Conservation (phyloP, 2,888 invertebrate genomes). For the Ptilodon capucinus region DNA sequence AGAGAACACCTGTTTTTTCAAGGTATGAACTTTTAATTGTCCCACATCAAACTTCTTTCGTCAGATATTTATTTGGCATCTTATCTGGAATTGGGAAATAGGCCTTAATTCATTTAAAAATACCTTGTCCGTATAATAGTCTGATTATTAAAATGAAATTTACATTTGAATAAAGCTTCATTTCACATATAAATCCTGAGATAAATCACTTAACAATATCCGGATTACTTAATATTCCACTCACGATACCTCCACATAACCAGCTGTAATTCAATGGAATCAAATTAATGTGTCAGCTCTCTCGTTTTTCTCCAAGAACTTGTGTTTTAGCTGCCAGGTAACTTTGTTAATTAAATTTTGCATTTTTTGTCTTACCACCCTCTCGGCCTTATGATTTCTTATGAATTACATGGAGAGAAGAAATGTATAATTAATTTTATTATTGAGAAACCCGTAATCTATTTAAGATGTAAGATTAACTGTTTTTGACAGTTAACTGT, state of each 20-base stretch:
- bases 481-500: no score
- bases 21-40: no score
- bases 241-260: conserved; percentile 63
- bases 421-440: conserved; percentile 3
- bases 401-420: conserved; percentile 42
- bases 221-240: conserved; percentile 48
- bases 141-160: no score
- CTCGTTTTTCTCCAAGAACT: conserved; percentile 79
- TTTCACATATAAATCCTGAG: neutral
- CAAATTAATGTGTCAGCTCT: conserved; percentile 76
- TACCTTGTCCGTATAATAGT: no score
- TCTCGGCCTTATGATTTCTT: conserved; percentile 50
- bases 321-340: conserved; percentile 75
- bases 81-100: no score
- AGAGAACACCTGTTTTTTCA: no score
- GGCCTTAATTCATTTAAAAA: no score
- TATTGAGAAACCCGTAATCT: neutral
- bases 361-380: conserved; percentile 54
- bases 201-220: conserved; percentile 11
- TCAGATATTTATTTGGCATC: no score
- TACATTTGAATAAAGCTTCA: neutral
- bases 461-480: no score
- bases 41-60: no score
- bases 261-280: conserved; percentile 73
- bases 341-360: conserved; percentile 81